A percentile compares a stretch with the other conserved stretches of the same genome.
Evolutionary conservation across 2,797 vertebrate species (phyloP).

Genomic region (Alosa sapidissima): DNA sequence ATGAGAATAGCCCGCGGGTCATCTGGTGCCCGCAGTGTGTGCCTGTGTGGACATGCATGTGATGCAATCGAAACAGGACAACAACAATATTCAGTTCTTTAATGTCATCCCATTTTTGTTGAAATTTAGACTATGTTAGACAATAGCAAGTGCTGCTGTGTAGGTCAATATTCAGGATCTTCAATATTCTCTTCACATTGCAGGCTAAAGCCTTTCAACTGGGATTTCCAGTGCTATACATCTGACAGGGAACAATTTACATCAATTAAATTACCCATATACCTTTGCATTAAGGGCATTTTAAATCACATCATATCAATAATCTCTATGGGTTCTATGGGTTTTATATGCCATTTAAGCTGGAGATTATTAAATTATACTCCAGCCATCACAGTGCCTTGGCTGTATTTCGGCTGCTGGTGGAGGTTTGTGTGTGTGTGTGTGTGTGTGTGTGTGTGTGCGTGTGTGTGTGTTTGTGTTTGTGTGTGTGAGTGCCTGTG

Average conservation of each 20-base stretch:
- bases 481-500: background rate
- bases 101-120: background rate
- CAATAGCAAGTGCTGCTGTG: background rate
- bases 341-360: background rate
- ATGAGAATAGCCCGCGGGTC: constrained; percentile 8
- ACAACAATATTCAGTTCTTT: background rate
- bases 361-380: background rate
- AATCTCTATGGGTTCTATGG: background rate
- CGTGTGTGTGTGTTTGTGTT: background rate
- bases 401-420: background rate
- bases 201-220: background rate
- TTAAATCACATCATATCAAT: background rate
- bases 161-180: background rate
- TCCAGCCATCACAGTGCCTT: background rate
- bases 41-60: background rate
- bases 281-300: background rate
- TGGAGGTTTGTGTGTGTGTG: background rate
- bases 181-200: background rate
- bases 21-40: background rate
- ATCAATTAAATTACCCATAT: background rate
- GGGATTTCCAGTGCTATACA: background rate
- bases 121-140: background rate
- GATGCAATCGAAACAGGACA: background rate
- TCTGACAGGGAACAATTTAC: background rate
- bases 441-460: background rate